These are phyloP conservation scores for Fulmarus glacialis DNA, from an alignment of 2,113 vertebrate genomes.

Conservation along the genomic window DNA sequence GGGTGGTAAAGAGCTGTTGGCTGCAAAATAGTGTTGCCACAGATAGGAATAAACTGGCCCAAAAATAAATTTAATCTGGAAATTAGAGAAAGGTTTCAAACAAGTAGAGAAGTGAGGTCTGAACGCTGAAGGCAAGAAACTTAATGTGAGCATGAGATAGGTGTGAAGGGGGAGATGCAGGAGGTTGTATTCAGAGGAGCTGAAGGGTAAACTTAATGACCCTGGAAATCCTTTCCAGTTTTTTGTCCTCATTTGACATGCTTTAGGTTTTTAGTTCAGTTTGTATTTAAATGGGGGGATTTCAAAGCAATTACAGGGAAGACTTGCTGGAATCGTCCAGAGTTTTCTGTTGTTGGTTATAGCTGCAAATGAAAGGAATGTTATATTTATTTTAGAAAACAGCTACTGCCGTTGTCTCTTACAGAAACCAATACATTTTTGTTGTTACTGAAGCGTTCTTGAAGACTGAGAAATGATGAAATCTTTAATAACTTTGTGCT, in stretches of 20 bases:
- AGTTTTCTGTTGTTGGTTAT: neutral
- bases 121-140: neutral
- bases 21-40: neutral
- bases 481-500: neutral
- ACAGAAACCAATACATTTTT: neutral
- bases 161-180: neutral
- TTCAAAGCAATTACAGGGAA: neutral
- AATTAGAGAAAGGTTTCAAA: neutral
- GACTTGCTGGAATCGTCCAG: neutral
- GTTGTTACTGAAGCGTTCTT: neutral
- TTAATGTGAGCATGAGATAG: neutral
- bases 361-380: conserved; percentile 22
- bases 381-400: neutral
- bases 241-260: neutral
- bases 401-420: neutral
- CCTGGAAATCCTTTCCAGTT: neutral
- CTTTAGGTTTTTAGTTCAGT: neutral
- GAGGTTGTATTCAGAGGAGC: neutral
- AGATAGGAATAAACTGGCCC: neutral
- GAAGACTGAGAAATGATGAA: neutral
- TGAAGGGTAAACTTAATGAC: neutral
- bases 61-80: neutral
- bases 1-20: neutral
- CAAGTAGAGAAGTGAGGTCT: neutral
- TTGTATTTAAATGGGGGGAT: neutral